A percentile compares a stretch with the other conserved stretches of the same genome.
Evolutionary conservation across 2,888 invertebrate genomes (phyloP).

Genomic region (Epistrophe eligans): DNA sequence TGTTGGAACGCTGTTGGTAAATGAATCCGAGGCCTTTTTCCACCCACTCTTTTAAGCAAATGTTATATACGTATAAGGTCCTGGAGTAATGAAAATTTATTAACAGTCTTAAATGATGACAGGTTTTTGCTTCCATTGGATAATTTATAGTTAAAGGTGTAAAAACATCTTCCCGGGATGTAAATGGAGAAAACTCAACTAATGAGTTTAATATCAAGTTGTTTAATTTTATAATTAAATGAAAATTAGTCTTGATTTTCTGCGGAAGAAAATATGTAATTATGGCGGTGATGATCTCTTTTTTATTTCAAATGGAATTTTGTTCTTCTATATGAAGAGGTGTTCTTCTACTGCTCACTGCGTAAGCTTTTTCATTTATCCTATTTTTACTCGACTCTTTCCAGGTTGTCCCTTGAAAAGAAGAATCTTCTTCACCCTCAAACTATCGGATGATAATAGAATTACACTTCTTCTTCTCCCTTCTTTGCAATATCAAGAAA

Average conservation of each 20-base stretch:
- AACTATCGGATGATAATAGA: too few species aligned
- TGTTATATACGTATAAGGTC: conserved; percentile 5
- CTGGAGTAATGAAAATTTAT: conserved; percentile 74
- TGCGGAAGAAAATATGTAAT: background rate
- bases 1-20: background rate
- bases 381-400: too few species aligned
- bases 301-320: background rate
- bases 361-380: too few species aligned
- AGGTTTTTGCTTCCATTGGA: conserved; percentile 54
- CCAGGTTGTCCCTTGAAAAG: too few species aligned
- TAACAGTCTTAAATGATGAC: conserved; percentile 61
- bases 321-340: background rate
- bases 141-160: conserved; percentile 69
- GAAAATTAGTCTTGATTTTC: conserved; percentile 52
- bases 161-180: conserved; percentile 32
- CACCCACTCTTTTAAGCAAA: background rate
- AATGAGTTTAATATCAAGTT: conserved; percentile 65
- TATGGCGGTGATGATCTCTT: background rate
- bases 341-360: too few species aligned
- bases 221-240: conserved; percentile 41
- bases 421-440: too few species aligned
- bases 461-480: too few species aligned
- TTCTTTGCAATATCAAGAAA: too few species aligned
- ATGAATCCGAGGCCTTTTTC: conserved; percentile 21
- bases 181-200: conserved; percentile 34